phyloP scores from a whole-genome alignment of 2,113 vertebrate species.

The Oreotragus oreotragus region DNA sequence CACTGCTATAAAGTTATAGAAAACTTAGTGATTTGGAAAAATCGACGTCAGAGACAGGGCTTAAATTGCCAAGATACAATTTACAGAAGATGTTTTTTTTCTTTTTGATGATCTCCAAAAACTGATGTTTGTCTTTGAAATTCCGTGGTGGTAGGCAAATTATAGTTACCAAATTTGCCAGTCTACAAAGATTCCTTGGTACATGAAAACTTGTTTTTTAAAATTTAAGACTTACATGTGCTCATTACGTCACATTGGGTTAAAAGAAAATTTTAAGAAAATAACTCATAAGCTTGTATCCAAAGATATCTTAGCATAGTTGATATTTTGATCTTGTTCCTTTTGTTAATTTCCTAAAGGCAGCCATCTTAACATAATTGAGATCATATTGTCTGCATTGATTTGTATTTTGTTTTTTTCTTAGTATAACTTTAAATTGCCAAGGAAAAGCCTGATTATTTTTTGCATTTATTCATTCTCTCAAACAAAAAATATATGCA shows the following conservation, averaged over 20 bases:
- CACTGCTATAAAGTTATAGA: neutral
- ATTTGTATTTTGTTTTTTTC: constrained; percentile 25
- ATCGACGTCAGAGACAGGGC: neutral
- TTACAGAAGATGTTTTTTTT: neutral
- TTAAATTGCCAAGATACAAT: constrained; percentile 17
- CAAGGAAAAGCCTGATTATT: neutral
- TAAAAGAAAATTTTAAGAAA: constrained; percentile 16
- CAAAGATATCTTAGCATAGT: neutral
- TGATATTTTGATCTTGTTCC: constrained; percentile 1
- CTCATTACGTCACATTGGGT: neutral
- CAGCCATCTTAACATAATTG: neutral
- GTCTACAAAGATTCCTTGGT: neutral
- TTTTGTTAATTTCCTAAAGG: neutral
- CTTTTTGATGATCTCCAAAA: neutral
- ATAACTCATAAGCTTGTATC: neutral
- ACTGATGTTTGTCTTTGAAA: constrained; percentile 20
- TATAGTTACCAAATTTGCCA: neutral
- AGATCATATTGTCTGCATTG: neutral
- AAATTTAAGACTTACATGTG: neutral
- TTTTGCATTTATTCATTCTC: neutral
- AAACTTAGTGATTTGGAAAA: constrained; percentile 26
- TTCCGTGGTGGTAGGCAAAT: neutral
- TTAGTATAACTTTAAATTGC: constrained; percentile 11
- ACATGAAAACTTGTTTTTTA: neutral
- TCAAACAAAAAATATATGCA: neutral